Evolutionary conservation across 2,797 vertebrate species (phyloP).

Genomic region (Malacoraja senta): DNA sequence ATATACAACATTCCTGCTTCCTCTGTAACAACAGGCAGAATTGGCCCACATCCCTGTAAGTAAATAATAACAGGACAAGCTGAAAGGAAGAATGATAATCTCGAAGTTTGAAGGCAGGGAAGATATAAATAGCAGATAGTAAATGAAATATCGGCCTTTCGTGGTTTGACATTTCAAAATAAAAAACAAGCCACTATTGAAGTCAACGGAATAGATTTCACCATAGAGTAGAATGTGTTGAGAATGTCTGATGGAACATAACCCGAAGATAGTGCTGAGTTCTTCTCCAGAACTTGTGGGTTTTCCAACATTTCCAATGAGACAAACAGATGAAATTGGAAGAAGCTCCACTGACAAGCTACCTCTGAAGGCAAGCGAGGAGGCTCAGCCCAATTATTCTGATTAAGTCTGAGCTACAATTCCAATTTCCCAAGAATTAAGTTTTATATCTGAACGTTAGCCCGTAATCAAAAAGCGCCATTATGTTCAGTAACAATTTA

Average conservation of each 20-base stretch:
- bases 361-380: background rate
- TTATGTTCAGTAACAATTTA: background rate
- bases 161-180: background rate
- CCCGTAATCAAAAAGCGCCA: too few relatives aligned
- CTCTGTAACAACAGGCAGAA: background rate
- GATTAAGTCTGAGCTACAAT: background rate
- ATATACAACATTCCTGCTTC: background rate
- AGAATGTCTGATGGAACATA: too few relatives aligned
- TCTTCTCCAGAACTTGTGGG: too few relatives aligned
- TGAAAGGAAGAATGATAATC: background rate
- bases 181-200: background rate
- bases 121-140: background rate
- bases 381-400: background rate
- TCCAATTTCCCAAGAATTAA: background rate
- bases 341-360: background rate
- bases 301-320: background rate
- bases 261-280: too few relatives aligned
- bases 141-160: background rate
- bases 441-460: too few relatives aligned
- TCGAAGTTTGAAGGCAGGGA: background rate
- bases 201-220: too few relatives aligned
- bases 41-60: background rate
- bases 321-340: background rate
- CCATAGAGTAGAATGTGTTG: too few relatives aligned
- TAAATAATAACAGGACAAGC: background rate